These are phyloP conservation scores for Aurelia sp. DNA, from an alignment of 30 jellyfish, hydroid and myxozoan species.

Conservation along the genomic window DNA sequence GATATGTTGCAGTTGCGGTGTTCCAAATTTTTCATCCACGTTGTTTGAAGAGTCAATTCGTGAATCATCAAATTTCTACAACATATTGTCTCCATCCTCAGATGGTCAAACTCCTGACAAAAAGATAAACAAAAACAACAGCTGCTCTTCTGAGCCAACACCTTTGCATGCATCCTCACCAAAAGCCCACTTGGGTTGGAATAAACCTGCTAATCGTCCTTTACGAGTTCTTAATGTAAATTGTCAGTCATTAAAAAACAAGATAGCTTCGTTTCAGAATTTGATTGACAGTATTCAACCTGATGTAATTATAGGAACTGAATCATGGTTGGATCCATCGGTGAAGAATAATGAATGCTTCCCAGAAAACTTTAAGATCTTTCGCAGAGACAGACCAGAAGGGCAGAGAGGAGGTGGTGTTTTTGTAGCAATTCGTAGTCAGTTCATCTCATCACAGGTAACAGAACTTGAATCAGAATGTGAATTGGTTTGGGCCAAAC, in stretches of 20 bases:
- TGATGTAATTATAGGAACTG: conserved; percentile 15
- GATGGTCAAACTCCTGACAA: conserved; percentile 7
- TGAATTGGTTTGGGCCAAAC: conserved; percentile 39
- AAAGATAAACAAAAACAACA: background rate
- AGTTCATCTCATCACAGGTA: conserved; percentile 9
- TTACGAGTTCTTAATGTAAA: background rate
- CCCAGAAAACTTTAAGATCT: conserved; percentile 24
- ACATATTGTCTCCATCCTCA: background rate
- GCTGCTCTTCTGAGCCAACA: conserved; percentile 10
- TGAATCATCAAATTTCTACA: background rate
- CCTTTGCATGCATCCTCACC: conserved; percentile 5
- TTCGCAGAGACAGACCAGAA: conserved; percentile 19
- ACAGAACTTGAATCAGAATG: conserved; percentile 39
- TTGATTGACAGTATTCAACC: conserved; percentile 27
- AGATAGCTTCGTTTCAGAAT: background rate
- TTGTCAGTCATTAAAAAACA: conserved; percentile 2
- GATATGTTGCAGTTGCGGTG: conserved; percentile 36
- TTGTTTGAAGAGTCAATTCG: background rate
- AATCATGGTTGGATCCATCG: conserved; percentile 13
- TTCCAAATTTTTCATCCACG: conserved; percentile 31
- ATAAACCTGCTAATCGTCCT: background rate
- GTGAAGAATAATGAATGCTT: conserved; percentile 33
- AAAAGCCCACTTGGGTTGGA: background rate
- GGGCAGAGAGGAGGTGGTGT: conserved; percentile 44
- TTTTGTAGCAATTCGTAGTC: background rate